These are phyloP conservation scores for Lytechinus pictus DNA, from an alignment of 35 echinoderm and acorn worm species.

Conservation along the genomic window DNA sequence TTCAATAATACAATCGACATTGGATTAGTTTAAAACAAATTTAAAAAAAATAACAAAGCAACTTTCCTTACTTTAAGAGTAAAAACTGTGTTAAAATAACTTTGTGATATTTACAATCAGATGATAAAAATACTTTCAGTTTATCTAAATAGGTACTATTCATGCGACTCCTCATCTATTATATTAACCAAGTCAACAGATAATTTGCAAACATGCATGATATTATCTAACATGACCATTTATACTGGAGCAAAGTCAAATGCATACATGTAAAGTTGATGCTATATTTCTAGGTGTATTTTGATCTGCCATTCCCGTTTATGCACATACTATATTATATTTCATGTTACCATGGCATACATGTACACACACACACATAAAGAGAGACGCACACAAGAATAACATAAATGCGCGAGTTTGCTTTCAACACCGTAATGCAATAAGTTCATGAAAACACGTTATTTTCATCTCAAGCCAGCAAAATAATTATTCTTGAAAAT, in stretches of 20 bases:
- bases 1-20: neutral
- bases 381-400: neutral
- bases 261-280: neutral
- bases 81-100: neutral
- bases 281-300: neutral
- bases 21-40: neutral
- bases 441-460: no score
- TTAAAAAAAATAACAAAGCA: no score
- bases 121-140: neutral
- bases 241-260: neutral
- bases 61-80: neutral
- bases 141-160: neutral
- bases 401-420: neutral
- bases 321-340: neutral
- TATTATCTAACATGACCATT: neutral
- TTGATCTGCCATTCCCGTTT: neutral
- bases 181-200: neutral
- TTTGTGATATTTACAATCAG: neutral
- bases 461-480: neutral
- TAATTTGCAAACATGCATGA: neutral
- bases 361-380: neutral
- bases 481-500: neutral
- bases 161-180: neutral
- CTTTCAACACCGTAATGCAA: neutral
- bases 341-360: neutral